Conservation (phyloP, 2,797 vertebrate genomes). For the Cephalopachus bancanus region DNA sequence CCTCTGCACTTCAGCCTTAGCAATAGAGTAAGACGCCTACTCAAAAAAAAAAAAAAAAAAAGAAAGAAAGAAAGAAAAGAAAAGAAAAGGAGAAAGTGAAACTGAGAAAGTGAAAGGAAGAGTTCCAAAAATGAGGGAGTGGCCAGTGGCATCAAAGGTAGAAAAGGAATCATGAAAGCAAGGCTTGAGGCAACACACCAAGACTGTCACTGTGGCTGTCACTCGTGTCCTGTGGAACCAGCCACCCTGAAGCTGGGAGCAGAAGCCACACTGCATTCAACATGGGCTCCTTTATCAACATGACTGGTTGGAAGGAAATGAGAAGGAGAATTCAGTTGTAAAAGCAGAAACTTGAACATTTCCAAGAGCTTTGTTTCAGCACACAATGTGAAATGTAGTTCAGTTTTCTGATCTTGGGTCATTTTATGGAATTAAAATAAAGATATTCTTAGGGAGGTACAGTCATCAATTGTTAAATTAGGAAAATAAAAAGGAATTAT, state of each 20-base stretch:
- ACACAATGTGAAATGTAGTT: not conserved
- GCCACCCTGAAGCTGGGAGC: not conserved
- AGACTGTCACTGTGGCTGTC: not conserved
- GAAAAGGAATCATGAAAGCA: not conserved
- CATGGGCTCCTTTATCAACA: not conserved
- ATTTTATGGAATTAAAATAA: not conserved
- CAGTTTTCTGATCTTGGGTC: not conserved
- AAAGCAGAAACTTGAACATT: not conserved
- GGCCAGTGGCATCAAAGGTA: not conserved
- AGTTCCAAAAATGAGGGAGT: not conserved
- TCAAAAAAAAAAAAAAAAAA: too few relatives aligned
- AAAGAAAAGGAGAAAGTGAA: not conserved
- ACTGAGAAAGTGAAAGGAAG: not conserved
- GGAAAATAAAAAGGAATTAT: not conserved
- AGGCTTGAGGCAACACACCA: not conserved
- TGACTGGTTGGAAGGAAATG: not conserved
- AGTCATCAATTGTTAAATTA: not conserved
- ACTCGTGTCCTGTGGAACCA: not conserved
- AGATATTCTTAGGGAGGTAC: not conserved
- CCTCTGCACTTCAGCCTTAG: too few relatives aligned
- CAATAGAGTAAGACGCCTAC: too few relatives aligned
- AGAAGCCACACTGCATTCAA: too few relatives aligned
- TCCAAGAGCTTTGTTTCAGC: not conserved
- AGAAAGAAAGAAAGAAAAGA: not conserved
- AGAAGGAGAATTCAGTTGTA: too few relatives aligned